Conservation (phyloP, 2,797 vertebrate species). For the Sebastes trivittatus region DNA sequence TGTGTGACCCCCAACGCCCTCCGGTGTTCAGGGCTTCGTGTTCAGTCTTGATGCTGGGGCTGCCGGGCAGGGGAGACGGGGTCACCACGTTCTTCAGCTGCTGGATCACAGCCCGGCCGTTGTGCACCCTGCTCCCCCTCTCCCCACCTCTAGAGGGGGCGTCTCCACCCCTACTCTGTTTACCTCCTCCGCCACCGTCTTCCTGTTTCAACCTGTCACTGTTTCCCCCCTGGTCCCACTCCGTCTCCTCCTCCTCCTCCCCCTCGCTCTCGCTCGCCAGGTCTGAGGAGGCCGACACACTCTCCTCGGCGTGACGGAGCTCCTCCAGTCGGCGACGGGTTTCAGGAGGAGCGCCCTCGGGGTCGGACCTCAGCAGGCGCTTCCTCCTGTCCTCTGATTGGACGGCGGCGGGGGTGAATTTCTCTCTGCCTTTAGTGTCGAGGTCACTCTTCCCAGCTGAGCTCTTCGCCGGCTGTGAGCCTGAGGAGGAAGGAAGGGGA, state of each 20-base stretch:
- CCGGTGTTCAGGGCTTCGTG: conserved; percentile 70
- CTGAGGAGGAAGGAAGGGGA: conserved; percentile 54
- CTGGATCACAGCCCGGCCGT: conserved; percentile 85
- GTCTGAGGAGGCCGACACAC: conserved; percentile 81
- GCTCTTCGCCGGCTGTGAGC: conserved; percentile 73
- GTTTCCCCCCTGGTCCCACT: conserved; percentile 72
- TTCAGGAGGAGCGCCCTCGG: conserved; percentile 76
- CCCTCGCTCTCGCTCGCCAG: conserved; percentile 82
- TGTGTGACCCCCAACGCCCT: conserved; percentile 74
- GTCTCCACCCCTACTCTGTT: conserved; percentile 52
- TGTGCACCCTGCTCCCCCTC: conserved; percentile 71
- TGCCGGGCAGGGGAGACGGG: conserved; percentile 66
- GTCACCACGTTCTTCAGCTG: conserved; percentile 81
- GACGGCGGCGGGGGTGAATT: conserved; percentile 46
- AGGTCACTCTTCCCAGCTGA: conserved; percentile 69
- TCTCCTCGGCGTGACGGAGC: conserved; percentile 76
- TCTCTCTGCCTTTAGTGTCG: conserved; percentile 80
- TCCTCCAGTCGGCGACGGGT: conserved; percentile 77
- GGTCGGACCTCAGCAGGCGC: conserved; percentile 73
- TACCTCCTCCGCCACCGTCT: conserved; percentile 57
- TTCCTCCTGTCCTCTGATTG: conserved; percentile 82
- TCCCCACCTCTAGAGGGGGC: conserved; percentile 43
- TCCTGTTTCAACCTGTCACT: conserved; percentile 70
- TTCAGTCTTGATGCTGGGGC: conserved; percentile 85
- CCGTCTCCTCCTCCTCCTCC: conserved; percentile 75